Evolutionary conservation across 2,888 invertebrate species (phyloP).

Genomic region (Lasioglossum malachurum): DNA sequence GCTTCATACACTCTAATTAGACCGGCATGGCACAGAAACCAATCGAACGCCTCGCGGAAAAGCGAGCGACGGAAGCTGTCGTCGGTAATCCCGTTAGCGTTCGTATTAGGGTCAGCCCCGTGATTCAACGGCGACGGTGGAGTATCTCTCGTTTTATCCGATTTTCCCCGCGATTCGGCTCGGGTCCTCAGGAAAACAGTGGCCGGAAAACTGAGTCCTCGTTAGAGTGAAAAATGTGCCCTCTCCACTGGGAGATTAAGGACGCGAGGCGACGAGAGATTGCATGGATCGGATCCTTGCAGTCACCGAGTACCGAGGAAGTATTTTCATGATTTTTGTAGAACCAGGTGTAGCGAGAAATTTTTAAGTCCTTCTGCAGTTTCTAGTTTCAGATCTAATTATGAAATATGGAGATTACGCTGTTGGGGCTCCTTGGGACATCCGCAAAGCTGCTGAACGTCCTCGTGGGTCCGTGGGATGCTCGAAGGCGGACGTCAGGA

Average conservation of each 20-base stretch:
- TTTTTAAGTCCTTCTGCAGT: not conserved
- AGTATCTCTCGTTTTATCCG: conserved; percentile 33
- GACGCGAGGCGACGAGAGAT: not conserved
- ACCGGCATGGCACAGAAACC: conserved; percentile 54
- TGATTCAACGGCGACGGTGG: conserved; percentile 23
- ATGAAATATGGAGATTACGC: not conserved
- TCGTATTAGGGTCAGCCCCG: conserved; percentile 62
- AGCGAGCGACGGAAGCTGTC: conserved; percentile 52
- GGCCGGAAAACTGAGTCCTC: not conserved
- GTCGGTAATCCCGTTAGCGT: conserved; percentile 67
- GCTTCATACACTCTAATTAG: conserved; percentile 65
- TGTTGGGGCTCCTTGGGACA: not conserved
- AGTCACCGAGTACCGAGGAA: not conserved
- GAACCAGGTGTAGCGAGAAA: not conserved
- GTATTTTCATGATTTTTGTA: not conserved
- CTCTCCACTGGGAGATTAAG: not conserved
- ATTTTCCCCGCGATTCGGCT: conserved; percentile 41
- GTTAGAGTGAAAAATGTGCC: not conserved
- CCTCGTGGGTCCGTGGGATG: not conserved
- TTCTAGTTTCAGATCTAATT: not conserved
- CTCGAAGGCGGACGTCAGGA: not conserved
- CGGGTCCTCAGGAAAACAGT: not conserved
- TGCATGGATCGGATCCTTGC: not conserved
- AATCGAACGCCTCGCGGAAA: conserved; percentile 61
- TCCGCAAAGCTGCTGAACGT: not conserved